Evolutionary conservation across 1,140 invertebrate genomes (phyloP), one percentile per base, ranked within the genome.

Genomic region (Magallana angulata): DNA sequence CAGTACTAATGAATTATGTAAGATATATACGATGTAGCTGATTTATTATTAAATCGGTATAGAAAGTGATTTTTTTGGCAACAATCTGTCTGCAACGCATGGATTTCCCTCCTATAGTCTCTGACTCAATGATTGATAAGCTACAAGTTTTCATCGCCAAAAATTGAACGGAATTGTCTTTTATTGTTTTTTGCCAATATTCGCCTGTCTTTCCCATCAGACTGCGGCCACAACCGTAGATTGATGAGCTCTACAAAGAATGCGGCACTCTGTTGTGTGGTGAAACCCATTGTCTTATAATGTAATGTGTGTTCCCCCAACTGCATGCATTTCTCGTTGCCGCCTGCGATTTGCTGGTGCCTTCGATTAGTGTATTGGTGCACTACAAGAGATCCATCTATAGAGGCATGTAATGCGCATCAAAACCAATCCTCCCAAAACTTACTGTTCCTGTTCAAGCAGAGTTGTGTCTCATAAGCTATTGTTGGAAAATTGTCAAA

Each of bases 331-430:
- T 48, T 48, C 36, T 48, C 36, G 2, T 48, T 48, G 5, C 16
- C 2, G 64, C 68, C 24, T 36, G 68, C 36, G 68, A 24, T 76
- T 30, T 48, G 18, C 68, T 76, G 24, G 9, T 76, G 24, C 24
- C 68, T 76, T 36, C 24, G 24, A 76, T 76, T 76, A 36, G 30
- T 76, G 68, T 76, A 76, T 76, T 30, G 24, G 24, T 76, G 68
- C 68, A 76, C 18, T 12, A 30, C 68, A 76, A 30, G 11, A 76
- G 18, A 36, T 76, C 68, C 18, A 12, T 11, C 4, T 5, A 48
- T 48, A 48, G 36, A 48, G 9, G 7, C 68, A 30, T 30, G 60
- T n/a, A 62, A 11, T 62, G n/a, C n/a, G 30, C 68, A 76, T 76
- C 68, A 36, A 7, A 76, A 30, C 9, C 9, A 24, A 76, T 76